phyloP scores from a whole-genome alignment of 2,113 vertebrate species.

The Vombatus ursinus region DNA sequence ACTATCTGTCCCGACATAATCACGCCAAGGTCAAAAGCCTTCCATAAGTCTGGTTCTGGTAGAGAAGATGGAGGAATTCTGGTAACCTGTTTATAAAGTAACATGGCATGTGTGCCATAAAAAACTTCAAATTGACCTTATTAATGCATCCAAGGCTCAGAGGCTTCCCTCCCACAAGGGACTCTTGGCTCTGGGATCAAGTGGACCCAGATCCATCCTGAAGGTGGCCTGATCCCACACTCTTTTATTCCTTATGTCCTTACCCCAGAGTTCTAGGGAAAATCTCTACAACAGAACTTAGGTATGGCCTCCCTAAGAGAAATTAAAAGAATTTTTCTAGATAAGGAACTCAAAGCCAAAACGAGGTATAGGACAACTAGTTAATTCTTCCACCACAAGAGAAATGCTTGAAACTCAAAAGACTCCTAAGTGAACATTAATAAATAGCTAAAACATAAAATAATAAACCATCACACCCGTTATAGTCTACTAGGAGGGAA shows the following conservation, averaged over 20 bases:
- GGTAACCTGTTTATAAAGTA: not conserved
- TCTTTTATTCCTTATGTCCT: not conserved
- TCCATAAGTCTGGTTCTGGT: not conserved
- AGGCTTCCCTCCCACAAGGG: not conserved
- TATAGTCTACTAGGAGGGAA: not conserved
- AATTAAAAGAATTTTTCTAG: not conserved
- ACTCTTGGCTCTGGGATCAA: not conserved
- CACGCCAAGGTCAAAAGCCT: not conserved
- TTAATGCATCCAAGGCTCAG: not conserved
- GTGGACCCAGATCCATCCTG: not conserved
- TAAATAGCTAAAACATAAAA: not conserved
- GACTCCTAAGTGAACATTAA: not conserved
- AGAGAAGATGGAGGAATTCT: not conserved
- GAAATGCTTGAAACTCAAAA: not conserved
- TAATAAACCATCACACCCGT: not conserved
- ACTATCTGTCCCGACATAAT: not conserved
- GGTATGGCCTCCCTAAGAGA: not conserved
- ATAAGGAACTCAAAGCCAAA: not conserved
- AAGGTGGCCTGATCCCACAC: not conserved
- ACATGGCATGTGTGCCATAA: not conserved
- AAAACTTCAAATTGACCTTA: not conserved
- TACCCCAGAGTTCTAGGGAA: not conserved
- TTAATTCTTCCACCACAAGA: not conserved
- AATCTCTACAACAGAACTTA: not conserved
- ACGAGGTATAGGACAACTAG: not conserved